phyloP scores from a whole-genome alignment of 1,140 invertebrate genomes.

The Polypedilum pembai region DNA sequence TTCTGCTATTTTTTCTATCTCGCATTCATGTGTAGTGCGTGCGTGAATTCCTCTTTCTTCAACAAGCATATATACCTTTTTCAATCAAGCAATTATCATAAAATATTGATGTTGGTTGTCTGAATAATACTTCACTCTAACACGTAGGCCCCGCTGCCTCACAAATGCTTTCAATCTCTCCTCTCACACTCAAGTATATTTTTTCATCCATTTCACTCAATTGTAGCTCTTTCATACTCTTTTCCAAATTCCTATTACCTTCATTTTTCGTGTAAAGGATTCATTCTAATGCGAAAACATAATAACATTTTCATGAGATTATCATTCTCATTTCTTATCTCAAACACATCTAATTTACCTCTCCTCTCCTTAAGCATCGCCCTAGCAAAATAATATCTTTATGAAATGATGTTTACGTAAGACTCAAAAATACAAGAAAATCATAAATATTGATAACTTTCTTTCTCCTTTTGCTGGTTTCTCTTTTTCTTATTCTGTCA shows the following conservation, averaged over 20 bases:
- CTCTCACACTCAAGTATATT: neutral
- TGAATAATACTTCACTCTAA: neutral
- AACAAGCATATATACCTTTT: neutral
- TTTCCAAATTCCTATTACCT: neutral
- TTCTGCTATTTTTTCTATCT: conserved; percentile 1
- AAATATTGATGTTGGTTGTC: conserved; percentile 22
- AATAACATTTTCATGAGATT: neutral
- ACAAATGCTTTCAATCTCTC: neutral
- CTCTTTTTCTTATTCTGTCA: no score
- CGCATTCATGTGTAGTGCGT: neutral
- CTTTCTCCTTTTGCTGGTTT: neutral
- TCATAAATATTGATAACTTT: neutral
- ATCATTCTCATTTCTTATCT: conserved; percentile 13
- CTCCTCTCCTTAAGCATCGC: neutral
- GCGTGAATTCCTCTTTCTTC: neutral
- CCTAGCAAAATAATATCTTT: neutral
- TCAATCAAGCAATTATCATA: conserved; percentile 26
- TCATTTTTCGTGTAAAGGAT: conserved; percentile 9
- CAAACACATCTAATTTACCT: neutral
- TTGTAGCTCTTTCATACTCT: neutral
- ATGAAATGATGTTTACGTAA: conserved; percentile 10
- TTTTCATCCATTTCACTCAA: neutral
- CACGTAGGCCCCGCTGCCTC: neutral
- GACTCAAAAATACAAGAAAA: neutral
- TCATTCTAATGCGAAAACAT: neutral